A percentile compares a stretch with the other conserved stretches of the same genome.
These are phyloP conservation scores for Botia almorhae DNA, from an alignment of 2,797 vertebrate species.

Conservation along the genomic window DNA sequence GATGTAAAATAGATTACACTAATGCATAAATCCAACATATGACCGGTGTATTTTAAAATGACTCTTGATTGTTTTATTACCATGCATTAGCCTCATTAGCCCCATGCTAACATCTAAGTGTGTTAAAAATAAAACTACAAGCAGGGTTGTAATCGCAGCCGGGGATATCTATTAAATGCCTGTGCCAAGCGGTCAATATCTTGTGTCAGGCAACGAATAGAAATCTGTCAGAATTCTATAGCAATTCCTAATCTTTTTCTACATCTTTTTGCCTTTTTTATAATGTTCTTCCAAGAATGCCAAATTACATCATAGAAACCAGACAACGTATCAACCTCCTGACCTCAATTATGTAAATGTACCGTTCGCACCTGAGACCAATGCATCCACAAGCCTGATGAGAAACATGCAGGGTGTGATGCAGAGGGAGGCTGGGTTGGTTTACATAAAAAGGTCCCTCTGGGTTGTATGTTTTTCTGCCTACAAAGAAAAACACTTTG, in stretches of 20 bases:
- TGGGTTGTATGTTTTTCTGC: slow-evolving; percentile 1
- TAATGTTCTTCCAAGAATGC: slow-evolving; percentile 43
- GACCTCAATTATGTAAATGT: slow-evolving; percentile 59
- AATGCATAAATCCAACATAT: slow-evolving; percentile 25
- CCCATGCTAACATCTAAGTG: slow-evolving; percentile 17
- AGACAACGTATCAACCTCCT: slow-evolving; percentile 47
- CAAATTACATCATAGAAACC: slow-evolving; percentile 54
- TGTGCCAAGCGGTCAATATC: slow-evolving; percentile 14
- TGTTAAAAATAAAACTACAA: slow-evolving; percentile 2
- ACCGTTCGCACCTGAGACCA: slow-evolving; percentile 53
- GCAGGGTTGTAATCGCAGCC: not conserved
- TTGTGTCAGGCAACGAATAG: not conserved
- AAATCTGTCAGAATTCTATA: slow-evolving; percentile 26
- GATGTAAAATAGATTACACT: slow-evolving; percentile 36
- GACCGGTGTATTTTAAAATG: not conserved
- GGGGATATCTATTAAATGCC: slow-evolving; percentile 16
- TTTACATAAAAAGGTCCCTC: slow-evolving; percentile 11
- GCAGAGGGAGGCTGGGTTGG: slow-evolving; percentile 3
- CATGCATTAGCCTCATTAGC: slow-evolving; percentile 21
- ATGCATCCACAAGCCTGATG: slow-evolving; percentile 38
- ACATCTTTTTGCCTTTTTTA: slow-evolving; percentile 24
- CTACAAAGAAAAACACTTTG: slow-evolving; percentile 32
- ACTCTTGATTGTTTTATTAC: slow-evolving; percentile 21
- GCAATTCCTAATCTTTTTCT: slow-evolving; percentile 1
- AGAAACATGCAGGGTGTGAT: slow-evolving; percentile 20